These are phyloP conservation scores for Gallinago media DNA, from an alignment of 2,113 vertebrate genomes.

Conservation along the genomic window DNA sequence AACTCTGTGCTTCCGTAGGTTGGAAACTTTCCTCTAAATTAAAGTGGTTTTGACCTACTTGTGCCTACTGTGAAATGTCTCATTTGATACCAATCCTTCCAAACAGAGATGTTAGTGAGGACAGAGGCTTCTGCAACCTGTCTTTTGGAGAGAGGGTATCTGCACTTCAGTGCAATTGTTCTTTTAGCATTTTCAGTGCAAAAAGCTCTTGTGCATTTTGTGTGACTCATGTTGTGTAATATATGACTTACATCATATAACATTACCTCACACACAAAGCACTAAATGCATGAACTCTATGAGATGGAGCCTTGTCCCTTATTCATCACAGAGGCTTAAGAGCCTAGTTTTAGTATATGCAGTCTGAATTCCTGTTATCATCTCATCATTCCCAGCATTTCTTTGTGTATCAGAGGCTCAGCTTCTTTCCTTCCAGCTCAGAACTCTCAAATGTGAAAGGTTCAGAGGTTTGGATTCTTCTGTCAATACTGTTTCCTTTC, in stretches of 20 bases:
- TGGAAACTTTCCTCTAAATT: background rate
- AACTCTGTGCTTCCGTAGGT: background rate
- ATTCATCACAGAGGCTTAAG: background rate
- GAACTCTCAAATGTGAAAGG: background rate
- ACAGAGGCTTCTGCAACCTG: background rate
- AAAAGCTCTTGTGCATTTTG: background rate
- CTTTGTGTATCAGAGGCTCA: background rate
- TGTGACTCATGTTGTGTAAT: background rate
- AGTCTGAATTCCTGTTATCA: background rate
- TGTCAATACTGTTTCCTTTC: background rate
- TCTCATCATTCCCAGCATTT: background rate
- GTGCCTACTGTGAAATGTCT: background rate
- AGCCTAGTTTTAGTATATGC: background rate
- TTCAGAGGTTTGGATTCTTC: background rate
- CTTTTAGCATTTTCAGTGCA: background rate
- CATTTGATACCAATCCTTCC: background rate
- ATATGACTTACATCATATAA: background rate
- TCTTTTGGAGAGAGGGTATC: background rate
- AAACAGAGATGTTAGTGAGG: background rate
- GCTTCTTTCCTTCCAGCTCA: background rate
- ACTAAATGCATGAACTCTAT: background rate
- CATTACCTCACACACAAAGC: background rate
- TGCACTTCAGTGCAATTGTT: background rate
- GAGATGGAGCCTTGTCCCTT: background rate
- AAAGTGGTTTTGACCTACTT: background rate